Percentiles rank a stretch among this genome's conserved stretches.
Conservation (phyloP, 2,888 invertebrate species). For the Spisula solida region DNA sequence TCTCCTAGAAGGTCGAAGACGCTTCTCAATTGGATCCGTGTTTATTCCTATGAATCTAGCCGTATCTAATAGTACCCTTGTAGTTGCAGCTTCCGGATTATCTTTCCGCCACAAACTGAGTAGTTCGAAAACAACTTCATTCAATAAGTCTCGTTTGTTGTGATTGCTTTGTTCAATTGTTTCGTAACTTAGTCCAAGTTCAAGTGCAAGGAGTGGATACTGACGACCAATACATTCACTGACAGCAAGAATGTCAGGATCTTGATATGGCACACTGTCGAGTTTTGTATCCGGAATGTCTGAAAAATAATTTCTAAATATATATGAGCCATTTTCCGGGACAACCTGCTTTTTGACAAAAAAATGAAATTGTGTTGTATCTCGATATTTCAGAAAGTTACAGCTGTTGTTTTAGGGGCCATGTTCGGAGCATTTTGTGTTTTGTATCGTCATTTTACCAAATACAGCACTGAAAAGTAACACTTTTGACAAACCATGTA, state of each 20-base stretch:
- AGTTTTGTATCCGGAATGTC: conserved; percentile 11
- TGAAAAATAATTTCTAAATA: background rate
- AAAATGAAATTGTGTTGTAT: background rate
- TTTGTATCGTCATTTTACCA: too few species aligned
- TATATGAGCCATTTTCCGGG: too few species aligned
- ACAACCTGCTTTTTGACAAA: background rate
- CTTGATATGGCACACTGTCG: background rate
- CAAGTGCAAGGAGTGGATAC: conserved; percentile 7
- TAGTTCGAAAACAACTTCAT: background rate
- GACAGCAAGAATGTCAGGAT: background rate
- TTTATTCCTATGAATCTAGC: background rate
- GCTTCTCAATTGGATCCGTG: conserved; percentile 1
- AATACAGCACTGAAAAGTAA: too few species aligned
- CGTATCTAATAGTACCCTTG: conserved; percentile 20
- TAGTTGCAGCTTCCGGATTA: background rate
- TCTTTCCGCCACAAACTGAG: background rate
- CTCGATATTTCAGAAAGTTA: background rate
- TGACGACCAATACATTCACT: background rate
- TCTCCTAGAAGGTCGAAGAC: background rate
- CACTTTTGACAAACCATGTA: too few species aligned
- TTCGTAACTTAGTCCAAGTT: background rate
- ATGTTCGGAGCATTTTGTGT: too few species aligned
- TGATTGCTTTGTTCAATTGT: background rate
- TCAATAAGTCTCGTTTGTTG: background rate
- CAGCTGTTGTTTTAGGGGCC: too few species aligned